Percentiles rank a stretch among this genome's conserved stretches.
Conservation (phyloP, 2,888 invertebrate genomes). For the Willowsia nigromaculata region DNA sequence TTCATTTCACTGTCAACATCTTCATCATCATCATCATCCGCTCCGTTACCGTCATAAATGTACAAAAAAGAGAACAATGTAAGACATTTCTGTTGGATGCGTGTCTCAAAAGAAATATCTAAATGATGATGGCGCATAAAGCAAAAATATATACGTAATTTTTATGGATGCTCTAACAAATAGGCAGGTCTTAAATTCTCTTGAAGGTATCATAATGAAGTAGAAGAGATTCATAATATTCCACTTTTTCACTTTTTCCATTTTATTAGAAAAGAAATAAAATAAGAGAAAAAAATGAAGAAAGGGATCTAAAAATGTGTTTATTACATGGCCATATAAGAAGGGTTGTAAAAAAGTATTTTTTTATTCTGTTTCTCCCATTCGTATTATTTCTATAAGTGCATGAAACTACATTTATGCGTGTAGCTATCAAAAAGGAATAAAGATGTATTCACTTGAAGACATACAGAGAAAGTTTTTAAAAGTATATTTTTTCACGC, state of each 20-base stretch:
- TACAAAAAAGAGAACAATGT: background rate
- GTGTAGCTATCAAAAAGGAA: background rate
- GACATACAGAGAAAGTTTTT: background rate
- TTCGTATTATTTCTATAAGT: background rate
- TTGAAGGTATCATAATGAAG: conserved; percentile 6
- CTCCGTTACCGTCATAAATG: background rate
- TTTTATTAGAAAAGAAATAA: background rate
- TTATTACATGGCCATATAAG: conserved; percentile 33
- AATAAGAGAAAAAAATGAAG: background rate
- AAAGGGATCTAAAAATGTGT: conserved; percentile 48
- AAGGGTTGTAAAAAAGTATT: conserved; percentile 12
- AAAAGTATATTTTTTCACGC: background rate
- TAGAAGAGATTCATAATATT: conserved; percentile 36
- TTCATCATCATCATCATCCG: conserved; percentile 26
- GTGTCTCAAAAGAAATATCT: background rate
- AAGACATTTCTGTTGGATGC: background rate
- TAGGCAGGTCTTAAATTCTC: background rate
- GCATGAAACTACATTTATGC: background rate
- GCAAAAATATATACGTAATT: background rate
- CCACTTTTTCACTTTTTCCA: background rate
- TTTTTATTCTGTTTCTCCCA: background rate
- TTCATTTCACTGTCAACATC: conserved; percentile 44
- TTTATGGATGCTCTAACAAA: background rate
- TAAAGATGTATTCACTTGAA: conserved; percentile 13
- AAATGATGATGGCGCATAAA: background rate